Percentiles rank a stretch among this genome's conserved stretches.
phyloP scores from a whole-genome alignment of 2,113 vertebrate species.

The Oryzias celebensis region DNA sequence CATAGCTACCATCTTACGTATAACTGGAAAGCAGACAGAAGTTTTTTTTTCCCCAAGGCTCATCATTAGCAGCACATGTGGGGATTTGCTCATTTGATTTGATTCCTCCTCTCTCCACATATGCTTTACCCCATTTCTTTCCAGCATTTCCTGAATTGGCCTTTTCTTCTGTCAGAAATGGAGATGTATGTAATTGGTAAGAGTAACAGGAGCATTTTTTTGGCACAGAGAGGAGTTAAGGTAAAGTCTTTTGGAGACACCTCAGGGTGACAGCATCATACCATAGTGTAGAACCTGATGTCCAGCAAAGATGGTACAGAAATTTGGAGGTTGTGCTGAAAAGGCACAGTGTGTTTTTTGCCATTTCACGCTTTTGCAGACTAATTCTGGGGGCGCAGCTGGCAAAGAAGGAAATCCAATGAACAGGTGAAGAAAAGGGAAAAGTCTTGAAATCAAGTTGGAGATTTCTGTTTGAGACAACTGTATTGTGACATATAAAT shows the following conservation, averaged over 20 bases:
- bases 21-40: conserved; percentile 48
- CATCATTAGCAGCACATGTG: conserved; percentile 54
- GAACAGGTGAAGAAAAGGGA: background rate
- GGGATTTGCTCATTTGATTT: conserved; percentile 64
- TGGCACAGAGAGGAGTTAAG: conserved; percentile 28
- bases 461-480: too few species aligned
- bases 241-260: conserved; percentile 33
- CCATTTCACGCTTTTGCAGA: conserved; percentile 17
- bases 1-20: conserved; percentile 34
- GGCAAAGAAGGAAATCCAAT: conserved; percentile 15
- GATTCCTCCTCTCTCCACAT: conserved; percentile 27
- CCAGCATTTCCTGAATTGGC: conserved; percentile 13
- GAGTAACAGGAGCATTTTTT: conserved; percentile 45
- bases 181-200: conserved; percentile 49
- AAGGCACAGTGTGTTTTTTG: conserved; percentile 4
- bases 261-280: conserved; percentile 16
- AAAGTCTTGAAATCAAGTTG: too few species aligned
- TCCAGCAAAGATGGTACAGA: conserved; percentile 25
- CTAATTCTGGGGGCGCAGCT: background rate
- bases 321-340: conserved; percentile 17
- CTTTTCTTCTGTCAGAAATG: conserved; percentile 35
- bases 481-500: too few species aligned
- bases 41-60: conserved; percentile 45
- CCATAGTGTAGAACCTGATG: conserved; percentile 21
- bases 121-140: conserved; percentile 29